Percentiles rank a stretch among this genome's conserved stretches.
Conservation (phyloP, 2,113 vertebrate species). For the Tachuris rubrigastra region DNA sequence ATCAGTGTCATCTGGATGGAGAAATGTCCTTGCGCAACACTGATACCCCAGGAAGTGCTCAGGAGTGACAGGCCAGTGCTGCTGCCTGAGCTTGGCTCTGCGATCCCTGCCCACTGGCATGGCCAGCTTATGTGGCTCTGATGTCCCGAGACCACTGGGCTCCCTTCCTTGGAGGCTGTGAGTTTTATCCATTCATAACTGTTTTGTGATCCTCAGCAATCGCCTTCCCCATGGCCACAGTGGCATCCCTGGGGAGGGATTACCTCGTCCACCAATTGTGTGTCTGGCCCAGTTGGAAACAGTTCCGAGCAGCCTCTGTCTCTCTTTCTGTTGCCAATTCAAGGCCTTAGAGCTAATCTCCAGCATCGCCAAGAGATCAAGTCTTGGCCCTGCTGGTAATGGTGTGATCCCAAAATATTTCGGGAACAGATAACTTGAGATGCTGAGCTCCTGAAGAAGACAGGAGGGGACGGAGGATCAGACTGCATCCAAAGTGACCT, state of each 20-base stretch:
- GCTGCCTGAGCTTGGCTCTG: background rate
- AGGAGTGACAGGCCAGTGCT: background rate
- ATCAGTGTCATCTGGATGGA: background rate
- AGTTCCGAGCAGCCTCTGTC: background rate
- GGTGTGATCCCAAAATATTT: conserved; percentile 1
- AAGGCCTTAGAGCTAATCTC: conserved; percentile 5
- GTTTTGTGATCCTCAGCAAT: background rate
- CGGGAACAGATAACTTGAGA: background rate
- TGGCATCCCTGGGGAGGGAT: background rate
- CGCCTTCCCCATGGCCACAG: fast-evolving
- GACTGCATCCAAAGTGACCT: fast-evolving
- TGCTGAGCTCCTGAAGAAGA: background rate
- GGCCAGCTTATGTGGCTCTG: background rate
- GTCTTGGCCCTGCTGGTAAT: conserved; percentile 3
- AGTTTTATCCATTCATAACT: background rate
- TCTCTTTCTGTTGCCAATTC: background rate
- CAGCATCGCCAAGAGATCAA: background rate
- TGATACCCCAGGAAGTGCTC: fast-evolving
- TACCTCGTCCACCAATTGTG: background rate
- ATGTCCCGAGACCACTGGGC: background rate
- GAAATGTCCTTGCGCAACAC: background rate
- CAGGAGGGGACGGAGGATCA: background rate
- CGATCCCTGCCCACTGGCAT: background rate
- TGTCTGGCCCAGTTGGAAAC: conserved; percentile 27
- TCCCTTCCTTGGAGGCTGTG: background rate